Evolutionary conservation across 2,888 invertebrate species (phyloP).

Genomic region (Nemoura dubitans): DNA sequence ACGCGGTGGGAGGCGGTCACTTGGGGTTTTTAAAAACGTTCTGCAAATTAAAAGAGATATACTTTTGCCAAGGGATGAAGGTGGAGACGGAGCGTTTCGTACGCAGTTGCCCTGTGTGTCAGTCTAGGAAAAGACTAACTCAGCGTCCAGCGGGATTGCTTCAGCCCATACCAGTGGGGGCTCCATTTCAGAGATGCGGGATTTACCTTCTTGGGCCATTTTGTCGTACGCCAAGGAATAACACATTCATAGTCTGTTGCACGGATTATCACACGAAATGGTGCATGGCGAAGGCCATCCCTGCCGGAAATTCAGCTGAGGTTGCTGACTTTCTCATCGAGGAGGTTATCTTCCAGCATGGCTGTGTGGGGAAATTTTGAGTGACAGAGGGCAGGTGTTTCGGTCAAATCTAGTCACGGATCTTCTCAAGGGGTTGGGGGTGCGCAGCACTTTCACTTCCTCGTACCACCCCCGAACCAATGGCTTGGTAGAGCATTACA

Average conservation of each 20-base stretch:
- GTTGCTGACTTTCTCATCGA: constrained; percentile 50
- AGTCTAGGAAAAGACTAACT: constrained; percentile 39
- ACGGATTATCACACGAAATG: constrained; percentile 36
- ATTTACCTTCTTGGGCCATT: constrained; percentile 50
- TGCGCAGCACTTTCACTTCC: constrained; percentile 50
- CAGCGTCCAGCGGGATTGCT: constrained; percentile 44
- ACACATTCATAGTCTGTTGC: background rate
- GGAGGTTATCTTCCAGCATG: constrained; percentile 44
- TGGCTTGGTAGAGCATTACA: constrained; percentile 52
- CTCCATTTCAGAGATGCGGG: constrained; percentile 46
- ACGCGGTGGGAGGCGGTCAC: constrained; percentile 45
- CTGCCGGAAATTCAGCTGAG: constrained; percentile 43
- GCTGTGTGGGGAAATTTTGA: constrained; percentile 46
- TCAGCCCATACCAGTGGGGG: constrained; percentile 42
- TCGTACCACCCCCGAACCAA: constrained; percentile 51
- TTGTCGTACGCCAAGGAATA: constrained; percentile 7
- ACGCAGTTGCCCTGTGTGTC: constrained; percentile 45
- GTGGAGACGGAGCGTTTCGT: constrained; percentile 43
- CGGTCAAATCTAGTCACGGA: constrained; percentile 46
- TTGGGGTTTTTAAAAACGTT: constrained; percentile 44
- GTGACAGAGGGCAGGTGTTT: constrained; percentile 51
- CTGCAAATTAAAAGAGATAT: constrained; percentile 32
- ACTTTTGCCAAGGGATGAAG: constrained; percentile 46
- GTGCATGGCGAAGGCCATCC: constrained; percentile 45
- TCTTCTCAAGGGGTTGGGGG: constrained; percentile 40